Evolutionary conservation across 1,140 invertebrate species (phyloP).

Genomic region (Hycleus phaleratus): DNA sequence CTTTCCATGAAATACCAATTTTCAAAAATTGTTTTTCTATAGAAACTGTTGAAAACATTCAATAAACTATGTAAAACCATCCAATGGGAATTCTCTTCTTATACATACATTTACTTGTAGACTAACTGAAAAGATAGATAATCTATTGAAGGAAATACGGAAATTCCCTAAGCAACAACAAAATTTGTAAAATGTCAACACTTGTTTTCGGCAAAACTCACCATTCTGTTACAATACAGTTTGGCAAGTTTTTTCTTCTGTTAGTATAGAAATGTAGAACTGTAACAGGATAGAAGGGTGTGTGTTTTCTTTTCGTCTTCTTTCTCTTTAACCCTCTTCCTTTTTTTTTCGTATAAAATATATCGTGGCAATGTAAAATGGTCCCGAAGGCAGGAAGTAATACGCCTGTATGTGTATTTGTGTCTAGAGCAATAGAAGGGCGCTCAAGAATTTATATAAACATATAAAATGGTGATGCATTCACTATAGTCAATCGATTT

Average conservation of each 20-base stretch:
- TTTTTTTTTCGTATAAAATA: slow-evolving; percentile 8
- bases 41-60: neutral
- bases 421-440: slow-evolving; percentile 20
- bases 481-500: slow-evolving; percentile 25
- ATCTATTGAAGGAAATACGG: neutral
- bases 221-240: slow-evolving; percentile 9
- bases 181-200: slow-evolving; percentile 19
- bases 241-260: neutral
- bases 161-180: neutral
- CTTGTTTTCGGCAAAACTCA: neutral
- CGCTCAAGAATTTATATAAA: slow-evolving; percentile 26
- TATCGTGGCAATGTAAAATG: slow-evolving; percentile 13
- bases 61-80: too few species aligned
- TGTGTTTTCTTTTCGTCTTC: too few species aligned
- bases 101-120: neutral
- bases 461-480: slow-evolving; percentile 25
- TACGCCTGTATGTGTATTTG: neutral
- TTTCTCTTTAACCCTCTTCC: neutral
- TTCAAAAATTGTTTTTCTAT: neutral
- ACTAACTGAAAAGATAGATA: neutral
- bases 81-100: neutral
- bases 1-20: neutral
- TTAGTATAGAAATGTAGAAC: too few species aligned
- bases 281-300: too few species aligned
- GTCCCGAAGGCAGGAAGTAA: slow-evolving; percentile 22